phyloP scores from a whole-genome alignment of 2,797 vertebrate genomes.

The Muraenolepis orangiensis region DNA sequence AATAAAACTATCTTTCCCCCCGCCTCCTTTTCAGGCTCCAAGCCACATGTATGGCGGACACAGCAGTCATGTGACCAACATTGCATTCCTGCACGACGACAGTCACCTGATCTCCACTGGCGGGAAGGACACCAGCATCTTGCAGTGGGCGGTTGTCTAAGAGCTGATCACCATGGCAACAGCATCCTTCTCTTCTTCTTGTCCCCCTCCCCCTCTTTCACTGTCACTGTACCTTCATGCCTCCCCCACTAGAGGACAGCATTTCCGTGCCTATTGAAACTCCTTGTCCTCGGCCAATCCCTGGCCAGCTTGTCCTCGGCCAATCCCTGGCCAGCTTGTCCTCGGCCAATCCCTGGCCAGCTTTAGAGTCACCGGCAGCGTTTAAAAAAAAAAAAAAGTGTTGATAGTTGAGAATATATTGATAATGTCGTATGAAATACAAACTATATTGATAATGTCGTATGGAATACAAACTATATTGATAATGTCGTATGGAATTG shows the following conservation, averaged over 20 bases:
- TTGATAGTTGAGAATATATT: not conserved
- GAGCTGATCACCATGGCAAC: slow-evolving; percentile 14
- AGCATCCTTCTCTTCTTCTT: slow-evolving; percentile 41
- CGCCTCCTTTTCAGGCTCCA: slow-evolving; percentile 69
- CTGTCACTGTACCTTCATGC: slow-evolving; percentile 58
- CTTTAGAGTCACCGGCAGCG: not conserved
- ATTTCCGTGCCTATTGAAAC: slow-evolving; percentile 67
- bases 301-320: slow-evolving; percentile 13
- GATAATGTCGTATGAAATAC: not conserved
- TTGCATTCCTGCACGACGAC: slow-evolving; percentile 86
- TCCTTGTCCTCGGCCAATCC: slow-evolving; percentile 6
- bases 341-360: slow-evolving; percentile 13
- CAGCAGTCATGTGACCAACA: slow-evolving; percentile 93
- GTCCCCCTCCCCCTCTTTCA: slow-evolving; percentile 41
- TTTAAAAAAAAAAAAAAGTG: not conserved
- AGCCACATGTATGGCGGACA: slow-evolving; percentile 84
- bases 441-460: slow-evolving; percentile 19
- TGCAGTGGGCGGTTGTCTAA: slow-evolving; percentile 85
- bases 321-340: slow-evolving; percentile 14
- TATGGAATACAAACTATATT: slow-evolving; percentile 28
- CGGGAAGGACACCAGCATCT: slow-evolving; percentile 87
- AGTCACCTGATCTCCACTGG: slow-evolving; percentile 82
- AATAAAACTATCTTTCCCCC: not conserved
- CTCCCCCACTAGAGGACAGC: slow-evolving; percentile 60
- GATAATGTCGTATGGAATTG: slow-evolving; percentile 31